Percentiles rank a stretch among this genome's conserved stretches.
These are phyloP conservation scores for Fukomys damarensis DNA, from an alignment of 2,113 vertebrate species.

Conservation along the genomic window DNA sequence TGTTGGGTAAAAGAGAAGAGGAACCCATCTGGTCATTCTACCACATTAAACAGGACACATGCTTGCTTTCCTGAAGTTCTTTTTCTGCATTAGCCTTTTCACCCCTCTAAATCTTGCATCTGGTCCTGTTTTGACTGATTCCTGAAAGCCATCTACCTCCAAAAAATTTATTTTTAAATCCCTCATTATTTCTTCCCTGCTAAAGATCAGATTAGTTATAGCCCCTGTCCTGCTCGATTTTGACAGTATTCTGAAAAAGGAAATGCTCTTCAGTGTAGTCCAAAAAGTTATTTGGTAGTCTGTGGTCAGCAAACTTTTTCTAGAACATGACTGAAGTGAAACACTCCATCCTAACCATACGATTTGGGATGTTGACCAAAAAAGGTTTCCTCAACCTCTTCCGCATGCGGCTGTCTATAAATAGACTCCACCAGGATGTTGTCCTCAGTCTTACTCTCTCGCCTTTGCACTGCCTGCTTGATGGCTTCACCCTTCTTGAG, in stretches of 20 bases:
- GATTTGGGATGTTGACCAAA: background rate
- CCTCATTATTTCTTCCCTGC: background rate
- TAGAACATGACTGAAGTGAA: background rate
- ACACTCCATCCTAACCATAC: background rate
- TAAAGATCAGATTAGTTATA: background rate
- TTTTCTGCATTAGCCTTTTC: background rate
- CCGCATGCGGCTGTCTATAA: background rate
- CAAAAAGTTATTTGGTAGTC: background rate
- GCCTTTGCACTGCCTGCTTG: background rate
- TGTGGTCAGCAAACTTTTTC: background rate
- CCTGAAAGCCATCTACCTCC: background rate
- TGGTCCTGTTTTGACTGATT: background rate
- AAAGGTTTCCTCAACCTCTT: background rate
- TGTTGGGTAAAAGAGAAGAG: background rate
- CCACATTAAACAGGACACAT: background rate
- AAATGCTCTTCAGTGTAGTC: background rate
- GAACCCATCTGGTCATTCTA: background rate
- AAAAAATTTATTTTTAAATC: background rate
- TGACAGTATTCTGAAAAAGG: background rate
- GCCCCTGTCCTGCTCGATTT: background rate
- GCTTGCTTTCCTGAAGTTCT: background rate
- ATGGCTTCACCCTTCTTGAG: background rate
- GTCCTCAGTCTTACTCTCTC: background rate
- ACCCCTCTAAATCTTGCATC: background rate
- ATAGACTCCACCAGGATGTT: accelerated